Conservation (phyloP, 2,888 invertebrate genomes). For the Chloroclysta siterata region DNA sequence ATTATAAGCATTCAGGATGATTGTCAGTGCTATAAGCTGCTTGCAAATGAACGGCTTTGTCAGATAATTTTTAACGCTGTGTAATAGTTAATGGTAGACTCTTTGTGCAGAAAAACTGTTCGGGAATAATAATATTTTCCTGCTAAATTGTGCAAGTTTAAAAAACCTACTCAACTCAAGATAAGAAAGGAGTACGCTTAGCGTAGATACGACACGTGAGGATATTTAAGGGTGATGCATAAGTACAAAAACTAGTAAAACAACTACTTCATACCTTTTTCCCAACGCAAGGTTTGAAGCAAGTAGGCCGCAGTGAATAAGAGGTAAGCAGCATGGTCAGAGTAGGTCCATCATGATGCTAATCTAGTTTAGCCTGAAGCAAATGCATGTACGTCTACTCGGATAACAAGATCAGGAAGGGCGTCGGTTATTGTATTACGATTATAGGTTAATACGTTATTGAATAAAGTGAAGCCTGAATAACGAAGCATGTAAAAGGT, state of each 20-base stretch:
- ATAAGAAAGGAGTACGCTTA: too few species aligned
- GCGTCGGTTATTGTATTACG: slow-evolving; percentile 24
- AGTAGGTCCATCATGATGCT: slow-evolving; percentile 29
- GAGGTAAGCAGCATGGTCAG: slow-evolving; percentile 19
- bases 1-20: slow-evolving; percentile 22
- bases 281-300: too few species aligned
- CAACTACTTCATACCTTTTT: too few species aligned
- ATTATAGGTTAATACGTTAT: slow-evolving; percentile 6
- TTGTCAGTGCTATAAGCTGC: slow-evolving; percentile 23
- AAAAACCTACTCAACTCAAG: too few species aligned
- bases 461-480: not conserved
- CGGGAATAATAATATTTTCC: not conserved
- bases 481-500: not conserved
- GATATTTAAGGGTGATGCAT: too few species aligned
- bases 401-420: slow-evolving; percentile 27
- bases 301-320: not conserved
- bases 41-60: slow-evolving; percentile 18
- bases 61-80: slow-evolving; percentile 9
- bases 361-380: slow-evolving; percentile 24
- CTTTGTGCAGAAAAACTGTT: not conserved
- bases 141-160: too few species aligned
- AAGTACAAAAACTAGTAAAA: too few species aligned
- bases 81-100: slow-evolving; percentile 2
- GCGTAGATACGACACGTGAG: too few species aligned
- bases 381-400: slow-evolving; percentile 30